phyloP scores from a whole-genome alignment of 2,113 vertebrate genomes.

The Ageneiosus marmoratus region DNA sequence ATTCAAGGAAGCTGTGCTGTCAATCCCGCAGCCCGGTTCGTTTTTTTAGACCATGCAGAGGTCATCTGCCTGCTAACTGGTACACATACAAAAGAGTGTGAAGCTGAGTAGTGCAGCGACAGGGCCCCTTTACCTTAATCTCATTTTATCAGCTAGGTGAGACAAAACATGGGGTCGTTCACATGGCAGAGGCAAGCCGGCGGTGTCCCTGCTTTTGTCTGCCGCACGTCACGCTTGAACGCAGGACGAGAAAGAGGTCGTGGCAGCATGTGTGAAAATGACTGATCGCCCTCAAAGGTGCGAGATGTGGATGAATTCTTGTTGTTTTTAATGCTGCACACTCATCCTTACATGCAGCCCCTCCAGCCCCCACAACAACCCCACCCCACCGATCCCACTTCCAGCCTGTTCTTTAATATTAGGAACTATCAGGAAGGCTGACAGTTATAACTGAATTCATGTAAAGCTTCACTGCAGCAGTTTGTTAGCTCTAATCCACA shows the following conservation, averaged over 20 bases:
- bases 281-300: conserved; percentile 34
- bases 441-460: conserved; percentile 21
- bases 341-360: background rate
- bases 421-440: background rate
- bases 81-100: conserved; percentile 24
- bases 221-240: background rate
- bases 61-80: conserved; percentile 27
- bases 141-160: conserved; percentile 50
- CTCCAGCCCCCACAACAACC: no score
- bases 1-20: conserved; percentile 18
- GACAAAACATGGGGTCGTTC: conserved; percentile 50
- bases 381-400: background rate
- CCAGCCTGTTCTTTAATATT: background rate
- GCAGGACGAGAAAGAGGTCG: conserved; percentile 29
- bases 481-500: conserved; percentile 37
- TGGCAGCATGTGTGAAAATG: conserved; percentile 38
- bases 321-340: background rate
- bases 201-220: conserved; percentile 30
- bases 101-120: background rate
- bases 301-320: conserved; percentile 21
- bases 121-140: conserved; percentile 43
- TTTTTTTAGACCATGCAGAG: background rate
- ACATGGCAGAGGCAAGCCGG: background rate
- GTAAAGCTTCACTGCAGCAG: conserved; percentile 29
- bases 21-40: conserved; percentile 4